Evolutionary conservation across 1,140 invertebrate species (phyloP), one percentile per base, ranked within the genome.

Genomic region (Heliconius himera): DNA sequence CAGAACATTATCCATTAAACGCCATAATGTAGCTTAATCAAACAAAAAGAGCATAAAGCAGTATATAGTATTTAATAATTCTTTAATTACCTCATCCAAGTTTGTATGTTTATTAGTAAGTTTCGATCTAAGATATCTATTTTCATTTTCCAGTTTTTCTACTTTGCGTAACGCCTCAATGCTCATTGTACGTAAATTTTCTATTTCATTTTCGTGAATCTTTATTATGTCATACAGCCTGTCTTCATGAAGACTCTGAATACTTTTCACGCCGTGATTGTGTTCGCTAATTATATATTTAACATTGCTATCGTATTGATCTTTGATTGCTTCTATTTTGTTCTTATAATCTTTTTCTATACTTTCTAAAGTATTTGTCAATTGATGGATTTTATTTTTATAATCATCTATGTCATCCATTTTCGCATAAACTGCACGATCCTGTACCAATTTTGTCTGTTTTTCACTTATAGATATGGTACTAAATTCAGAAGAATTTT

Each of bases 201-300:
- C 93, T 51, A 93, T 87, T 90, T 94, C 93, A 83, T 90, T 93
- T 82, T 93, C 93, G 82, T 91, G 93, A 26, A 87, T 86, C 76
- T 90, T 92, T 75, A 92, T 83, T 76, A 93, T 86, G 51, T 94
- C 92, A 33, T 90, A 85, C 33, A 94, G 70, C 2, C 89, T 90
- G 80, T 93, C 91, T 84, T 94, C 93, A 13, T 94, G 91, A 41
- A 94, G 84, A 77, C 84, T 88, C 82, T 94, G 92, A 77, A 94
- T 90, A 78, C 85, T 93, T 82, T 88, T 86, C 3, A 93, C 91
- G 8, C 93, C 92, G 83, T 90, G 83, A 83, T 93, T 92, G 75
- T 94, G 93, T 82, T 93, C 91, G 81, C 91, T 93, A 8, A 93
- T 89, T 70, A 94, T 92, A 79, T 80, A 88, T 84, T 91, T 93